Percentiles rank a stretch among this genome's conserved stretches.
These are phyloP conservation scores for Vimba vimba DNA, from an alignment of 2,113 vertebrate species.

Conservation along the genomic window DNA sequence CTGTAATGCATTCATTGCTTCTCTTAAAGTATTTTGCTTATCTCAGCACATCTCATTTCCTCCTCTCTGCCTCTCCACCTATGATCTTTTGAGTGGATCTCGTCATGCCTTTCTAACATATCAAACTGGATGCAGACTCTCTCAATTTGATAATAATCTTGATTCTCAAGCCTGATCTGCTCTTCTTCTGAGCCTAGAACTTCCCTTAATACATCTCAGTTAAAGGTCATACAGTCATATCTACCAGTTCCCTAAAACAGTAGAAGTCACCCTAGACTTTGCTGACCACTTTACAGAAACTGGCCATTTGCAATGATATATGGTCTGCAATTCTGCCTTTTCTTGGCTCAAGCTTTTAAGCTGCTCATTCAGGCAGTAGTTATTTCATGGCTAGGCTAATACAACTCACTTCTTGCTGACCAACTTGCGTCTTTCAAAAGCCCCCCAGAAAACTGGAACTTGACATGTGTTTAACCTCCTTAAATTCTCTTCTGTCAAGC, in stretches of 20 bases:
- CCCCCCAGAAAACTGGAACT: background rate
- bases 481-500: slow-evolving; percentile 7
- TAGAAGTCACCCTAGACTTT: background rate
- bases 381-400: background rate
- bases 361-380: background rate
- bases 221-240: background rate
- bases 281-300: background rate
- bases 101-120: background rate
- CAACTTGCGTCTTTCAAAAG: background rate
- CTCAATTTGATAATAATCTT: background rate
- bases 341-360: background rate
- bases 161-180: background rate
- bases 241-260: background rate
- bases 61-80: background rate
- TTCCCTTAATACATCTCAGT: background rate
- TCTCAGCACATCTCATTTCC: background rate
- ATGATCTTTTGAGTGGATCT: background rate
- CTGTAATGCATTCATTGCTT: background rate
- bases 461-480: slow-evolving; percentile 11
- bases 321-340: background rate
- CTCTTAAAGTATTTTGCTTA: background rate
- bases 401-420: background rate
- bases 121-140: background rate
- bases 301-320: background rate
- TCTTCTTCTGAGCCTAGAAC: background rate